Conservation (phyloP, 2,888 invertebrate species). For the Thereva unica region DNA sequence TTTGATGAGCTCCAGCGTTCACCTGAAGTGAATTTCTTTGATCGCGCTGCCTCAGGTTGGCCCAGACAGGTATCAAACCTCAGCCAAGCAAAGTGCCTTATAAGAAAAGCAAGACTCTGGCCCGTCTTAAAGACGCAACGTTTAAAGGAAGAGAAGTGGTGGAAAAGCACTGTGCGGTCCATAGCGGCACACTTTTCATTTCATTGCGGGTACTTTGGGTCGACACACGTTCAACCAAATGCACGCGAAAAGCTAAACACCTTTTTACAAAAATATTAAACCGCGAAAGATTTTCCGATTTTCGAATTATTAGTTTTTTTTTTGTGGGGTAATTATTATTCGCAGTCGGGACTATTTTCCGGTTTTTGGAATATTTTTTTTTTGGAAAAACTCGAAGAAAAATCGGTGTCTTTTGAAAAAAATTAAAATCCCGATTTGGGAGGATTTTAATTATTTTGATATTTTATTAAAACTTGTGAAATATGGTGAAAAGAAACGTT, state of each 20-base stretch:
- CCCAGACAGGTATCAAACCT: not conserved
- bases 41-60: not conserved
- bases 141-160: conserved; percentile 28
- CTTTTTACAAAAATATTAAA: conserved; percentile 10
- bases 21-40: conserved; percentile 11
- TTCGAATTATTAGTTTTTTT: not conserved
- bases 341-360: too few relatives aligned
- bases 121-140: conserved; percentile 7
- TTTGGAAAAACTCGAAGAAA: too few relatives aligned
- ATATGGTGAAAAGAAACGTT: too few relatives aligned
- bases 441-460: too few relatives aligned
- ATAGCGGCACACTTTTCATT: conserved; percentile 59
- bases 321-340: too few relatives aligned
- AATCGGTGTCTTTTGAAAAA: too few relatives aligned
- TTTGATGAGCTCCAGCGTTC: not conserved
- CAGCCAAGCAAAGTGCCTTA: not conserved
- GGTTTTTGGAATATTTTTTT: too few relatives aligned
- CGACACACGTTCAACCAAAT: conserved; percentile 39
- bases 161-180: conserved; percentile 48
- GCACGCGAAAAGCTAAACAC: conserved; percentile 30
- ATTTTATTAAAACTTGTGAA: too few relatives aligned
- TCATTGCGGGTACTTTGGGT: conserved; percentile 55
- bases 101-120: not conserved
- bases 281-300: conserved; percentile 21
- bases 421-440: too few relatives aligned